Percentiles rank a stretch among this genome's conserved stretches.
These are phyloP conservation scores for Neogobius melanostomus DNA, from an alignment of 2,113 vertebrate species.

Conservation along the genomic window DNA sequence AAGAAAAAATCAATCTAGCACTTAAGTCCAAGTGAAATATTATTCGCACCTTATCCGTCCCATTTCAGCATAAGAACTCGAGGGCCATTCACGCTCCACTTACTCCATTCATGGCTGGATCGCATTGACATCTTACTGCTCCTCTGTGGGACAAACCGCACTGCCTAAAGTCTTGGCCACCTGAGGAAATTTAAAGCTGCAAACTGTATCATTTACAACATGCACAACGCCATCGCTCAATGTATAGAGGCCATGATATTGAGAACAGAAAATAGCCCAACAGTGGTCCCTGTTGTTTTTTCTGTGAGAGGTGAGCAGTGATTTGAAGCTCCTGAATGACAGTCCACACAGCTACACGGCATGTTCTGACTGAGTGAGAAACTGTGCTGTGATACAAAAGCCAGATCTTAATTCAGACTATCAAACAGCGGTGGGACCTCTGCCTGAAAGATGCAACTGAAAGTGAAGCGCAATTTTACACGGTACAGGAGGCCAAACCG, in stretches of 20 bases:
- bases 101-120: slow-evolving; percentile 30
- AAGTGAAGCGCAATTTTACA: not conserved
- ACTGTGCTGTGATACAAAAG: not conserved
- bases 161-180: slow-evolving; percentile 58
- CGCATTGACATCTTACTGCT: slow-evolving; percentile 55
- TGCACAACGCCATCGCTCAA: slow-evolving; percentile 17
- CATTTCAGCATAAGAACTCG: slow-evolving; percentile 41
- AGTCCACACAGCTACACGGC: slow-evolving; percentile 14
- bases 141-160: slow-evolving; percentile 40
- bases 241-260: slow-evolving; percentile 4
- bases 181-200: slow-evolving; percentile 55
- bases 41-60: slow-evolving; percentile 66
- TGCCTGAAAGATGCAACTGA: too few species aligned
- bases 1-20: not conserved
- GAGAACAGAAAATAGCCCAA: slow-evolving; percentile 32
- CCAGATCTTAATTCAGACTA: not conserved
- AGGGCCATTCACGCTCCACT: slow-evolving; percentile 7
- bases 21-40: slow-evolving; percentile 36
- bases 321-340: slow-evolving; percentile 1
- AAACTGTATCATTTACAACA: slow-evolving; percentile 59
- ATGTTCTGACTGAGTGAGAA: slow-evolving; percentile 6
- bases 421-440: not conserved
- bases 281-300: slow-evolving; percentile 13
- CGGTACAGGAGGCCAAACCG: not conserved
- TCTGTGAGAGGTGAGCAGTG: slow-evolving; percentile 22